Percentiles rank a stretch among this genome's conserved stretches.
These are phyloP conservation scores for Caenorhabditis panamensis DNA, from an alignment of 2,888 invertebrate species.

Conservation along the genomic window DNA sequence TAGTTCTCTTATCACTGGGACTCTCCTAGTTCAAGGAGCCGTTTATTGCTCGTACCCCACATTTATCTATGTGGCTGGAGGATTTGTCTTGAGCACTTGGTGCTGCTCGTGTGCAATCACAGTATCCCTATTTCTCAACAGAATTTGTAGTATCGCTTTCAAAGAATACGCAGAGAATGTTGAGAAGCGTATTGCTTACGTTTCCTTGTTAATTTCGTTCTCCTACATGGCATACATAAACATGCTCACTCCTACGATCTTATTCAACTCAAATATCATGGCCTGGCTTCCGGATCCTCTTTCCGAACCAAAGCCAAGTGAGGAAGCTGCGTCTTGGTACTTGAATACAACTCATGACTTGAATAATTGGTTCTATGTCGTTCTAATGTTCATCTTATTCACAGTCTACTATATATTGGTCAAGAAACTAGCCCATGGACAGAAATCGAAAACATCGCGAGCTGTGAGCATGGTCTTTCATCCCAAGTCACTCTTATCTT, in stretches of 20 bases:
- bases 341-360: slow-evolving; percentile 31
- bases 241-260: slow-evolving; percentile 18
- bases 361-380: slow-evolving; percentile 44
- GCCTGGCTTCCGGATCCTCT: slow-evolving; percentile 29
- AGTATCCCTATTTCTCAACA: slow-evolving; percentile 28
- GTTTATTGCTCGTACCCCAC: slow-evolving; percentile 37
- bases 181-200: slow-evolving; percentile 24
- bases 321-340: slow-evolving; percentile 30
- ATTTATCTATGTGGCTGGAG: slow-evolving; percentile 34
- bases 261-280: slow-evolving; percentile 21
- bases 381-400: slow-evolving; percentile 38
- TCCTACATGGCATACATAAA: slow-evolving; percentile 21
- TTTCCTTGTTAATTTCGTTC: slow-evolving; percentile 17
- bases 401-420: slow-evolving; percentile 28
- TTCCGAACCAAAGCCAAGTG: slow-evolving; percentile 25
- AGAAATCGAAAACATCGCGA: slow-evolving; percentile 41
- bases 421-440: slow-evolving; percentile 34
- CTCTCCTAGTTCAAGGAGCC: slow-evolving; percentile 26
- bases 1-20: slow-evolving; percentile 35
- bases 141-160: slow-evolving; percentile 29
- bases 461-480: slow-evolving; percentile 43
- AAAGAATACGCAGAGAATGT: slow-evolving; percentile 27
- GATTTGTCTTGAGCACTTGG: slow-evolving; percentile 28
- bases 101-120: slow-evolving; percentile 26
- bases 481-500: neutral